Evolutionary conservation across 2,113 vertebrate species (phyloP).

Genomic region (Axis porcinus): DNA sequence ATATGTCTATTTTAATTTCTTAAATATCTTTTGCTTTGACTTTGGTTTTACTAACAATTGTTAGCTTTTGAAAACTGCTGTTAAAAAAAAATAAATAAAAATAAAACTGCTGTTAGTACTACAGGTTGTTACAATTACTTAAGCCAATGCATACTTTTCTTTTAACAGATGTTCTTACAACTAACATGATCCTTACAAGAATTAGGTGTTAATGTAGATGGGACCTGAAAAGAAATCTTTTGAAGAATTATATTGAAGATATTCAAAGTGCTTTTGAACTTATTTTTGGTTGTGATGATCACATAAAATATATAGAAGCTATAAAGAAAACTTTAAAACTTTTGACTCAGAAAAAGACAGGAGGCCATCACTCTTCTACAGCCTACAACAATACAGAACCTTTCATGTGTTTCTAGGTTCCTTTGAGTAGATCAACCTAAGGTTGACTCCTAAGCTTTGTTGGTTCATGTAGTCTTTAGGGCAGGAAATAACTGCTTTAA

Average conservation of each 20-base stretch:
- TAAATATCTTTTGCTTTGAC: background rate
- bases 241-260: background rate
- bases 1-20: background rate
- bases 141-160: background rate
- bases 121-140: background rate
- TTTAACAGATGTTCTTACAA: background rate
- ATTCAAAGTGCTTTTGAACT: background rate
- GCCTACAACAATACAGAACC: background rate
- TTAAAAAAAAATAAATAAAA: background rate
- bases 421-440: background rate
- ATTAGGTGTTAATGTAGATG: background rate
- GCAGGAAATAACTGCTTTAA: background rate
- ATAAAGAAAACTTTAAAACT: background rate
- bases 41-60: background rate
- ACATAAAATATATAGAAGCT: background rate
- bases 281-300: background rate
- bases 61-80: conserved; percentile 24
- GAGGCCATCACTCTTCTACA: background rate
- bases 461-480: background rate
- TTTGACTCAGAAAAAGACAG: background rate
- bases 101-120: conserved; percentile 9
- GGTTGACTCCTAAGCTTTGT: background rate
- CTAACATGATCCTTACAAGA: background rate
- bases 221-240: background rate
- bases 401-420: background rate